Base-by-base conservation (phyloP, 1,140 invertebrate genomes). In the Phocides pigmalion region DNA sequence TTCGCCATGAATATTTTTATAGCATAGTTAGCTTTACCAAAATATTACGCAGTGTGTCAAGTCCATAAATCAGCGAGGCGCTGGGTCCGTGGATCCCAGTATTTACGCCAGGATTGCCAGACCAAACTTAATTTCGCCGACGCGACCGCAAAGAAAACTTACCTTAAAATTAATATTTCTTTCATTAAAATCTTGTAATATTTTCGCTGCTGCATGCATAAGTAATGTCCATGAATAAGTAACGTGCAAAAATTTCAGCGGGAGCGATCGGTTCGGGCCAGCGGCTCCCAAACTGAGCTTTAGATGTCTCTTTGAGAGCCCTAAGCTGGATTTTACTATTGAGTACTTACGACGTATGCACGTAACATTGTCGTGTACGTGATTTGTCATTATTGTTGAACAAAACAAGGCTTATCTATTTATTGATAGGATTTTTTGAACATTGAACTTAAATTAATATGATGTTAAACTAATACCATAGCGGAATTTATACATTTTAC, bases 181-280 rank as follows among this genome's bases (percentile, higher is more conserved):
- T 92, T 92, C 90, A 92, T 92, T 92, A 92, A 91, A 91, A 92
- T 85, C 89, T 89, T 92, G 91, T 92, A 92, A 92, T 92, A 92
- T 92, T 92, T 92, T 91, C 84, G 77, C 85, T 90, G 89, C 90
- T 92, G 91, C 87, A 92, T 92, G 91, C 90, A 92, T 92, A 92
- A 92, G 89, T 92, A 92, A 92, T 92, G 78, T 84, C 82, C 54
- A 82, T 91, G 91, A 92, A 92, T 92, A 89, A 90, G 80, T 74
- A 75, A 78, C 74, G 74, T 73, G 86, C 84, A 88, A 88, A 90
- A 90, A 89, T 87, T 75, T 68, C 63, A 51, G 66, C 59, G 37
- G 47, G 59, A 49, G 53, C 59, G 9, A 70, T 72, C 41, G 58
- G 56, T 20, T 59, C 9, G 1, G 4, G 25, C 3, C 4, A 20